phyloP scores from a whole-genome alignment of 2,797 vertebrate species.

The Hyperoplus immaculatus region DNA sequence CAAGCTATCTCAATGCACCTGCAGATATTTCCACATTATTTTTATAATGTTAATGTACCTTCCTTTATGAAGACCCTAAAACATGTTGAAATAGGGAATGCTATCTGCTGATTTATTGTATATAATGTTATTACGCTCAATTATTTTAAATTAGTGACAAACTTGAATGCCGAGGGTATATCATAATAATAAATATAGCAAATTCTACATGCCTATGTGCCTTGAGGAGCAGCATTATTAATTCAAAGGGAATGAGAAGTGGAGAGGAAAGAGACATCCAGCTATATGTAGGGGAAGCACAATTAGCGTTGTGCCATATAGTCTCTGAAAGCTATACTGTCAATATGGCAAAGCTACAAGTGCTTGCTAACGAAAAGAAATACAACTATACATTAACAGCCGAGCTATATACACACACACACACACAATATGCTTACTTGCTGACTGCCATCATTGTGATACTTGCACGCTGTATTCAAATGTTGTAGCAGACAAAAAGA shows the following conservation, averaged over 20 bases:
- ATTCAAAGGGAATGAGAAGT: slow-evolving; percentile 8
- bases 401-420: background rate
- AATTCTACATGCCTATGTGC: background rate
- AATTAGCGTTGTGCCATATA: slow-evolving; percentile 1
- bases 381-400: slow-evolving; percentile 19
- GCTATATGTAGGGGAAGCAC: background rate
- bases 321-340: slow-evolving; percentile 23
- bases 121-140: background rate
- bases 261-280: slow-evolving; percentile 4
- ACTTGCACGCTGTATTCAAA: slow-evolving; percentile 23
- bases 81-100: background rate
- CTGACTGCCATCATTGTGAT: slow-evolving; percentile 35
- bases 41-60: too few relatives aligned
- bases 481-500: slow-evolving; percentile 23
- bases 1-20: slow-evolving; percentile 25
- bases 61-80: too few relatives aligned
- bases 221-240: slow-evolving; percentile 2
- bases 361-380: slow-evolving; percentile 8
- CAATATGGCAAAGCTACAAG: slow-evolving; percentile 25
- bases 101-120: background rate
- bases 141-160: slow-evolving; percentile 15
- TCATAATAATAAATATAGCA: too few relatives aligned
- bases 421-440: slow-evolving; percentile 9
- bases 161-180: background rate
- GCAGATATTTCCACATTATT: slow-evolving; percentile 24